Percentiles rank a stretch among this genome's conserved stretches.
These are phyloP conservation scores for Lagopus muta DNA, from an alignment of 2,113 vertebrate genomes.

Conservation along the genomic window DNA sequence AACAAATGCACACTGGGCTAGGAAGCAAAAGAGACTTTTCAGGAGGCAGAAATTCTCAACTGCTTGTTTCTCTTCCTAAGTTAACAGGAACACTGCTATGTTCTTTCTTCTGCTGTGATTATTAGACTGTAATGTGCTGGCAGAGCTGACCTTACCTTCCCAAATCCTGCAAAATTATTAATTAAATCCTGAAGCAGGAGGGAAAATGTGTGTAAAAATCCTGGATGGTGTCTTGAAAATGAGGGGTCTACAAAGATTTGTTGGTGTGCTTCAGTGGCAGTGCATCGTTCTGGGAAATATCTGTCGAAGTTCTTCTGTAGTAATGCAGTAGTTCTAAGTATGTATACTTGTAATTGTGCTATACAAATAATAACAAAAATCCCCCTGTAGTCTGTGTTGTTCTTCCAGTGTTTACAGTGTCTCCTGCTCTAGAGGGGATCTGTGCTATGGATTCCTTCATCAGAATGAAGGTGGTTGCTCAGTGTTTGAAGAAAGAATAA, in stretches of 20 bases:
- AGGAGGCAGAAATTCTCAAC: background rate
- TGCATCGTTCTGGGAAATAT: background rate
- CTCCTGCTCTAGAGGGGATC: background rate
- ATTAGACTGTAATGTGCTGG: background rate
- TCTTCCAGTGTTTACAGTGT: background rate
- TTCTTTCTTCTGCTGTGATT: background rate
- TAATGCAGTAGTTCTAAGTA: background rate
- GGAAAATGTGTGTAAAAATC: background rate
- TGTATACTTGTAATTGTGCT: background rate
- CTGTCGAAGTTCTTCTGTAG: background rate
- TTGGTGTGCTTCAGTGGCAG: background rate
- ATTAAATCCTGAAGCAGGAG: background rate
- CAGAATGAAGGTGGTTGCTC: background rate
- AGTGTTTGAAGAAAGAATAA: background rate
- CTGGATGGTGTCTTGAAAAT: background rate
- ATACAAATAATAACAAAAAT: background rate
- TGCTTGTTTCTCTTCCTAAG: background rate
- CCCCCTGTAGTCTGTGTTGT: background rate
- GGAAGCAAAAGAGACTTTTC: background rate
- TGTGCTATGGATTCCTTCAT: background rate
- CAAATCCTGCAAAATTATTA: background rate
- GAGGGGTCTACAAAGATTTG: background rate
- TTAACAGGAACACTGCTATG: background rate
- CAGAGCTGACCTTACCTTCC: background rate
- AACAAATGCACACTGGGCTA: slow-evolving; percentile 15